Base-by-base conservation (phyloP, 1,140 invertebrate species). In the Calephelis virginiensis region DNA sequence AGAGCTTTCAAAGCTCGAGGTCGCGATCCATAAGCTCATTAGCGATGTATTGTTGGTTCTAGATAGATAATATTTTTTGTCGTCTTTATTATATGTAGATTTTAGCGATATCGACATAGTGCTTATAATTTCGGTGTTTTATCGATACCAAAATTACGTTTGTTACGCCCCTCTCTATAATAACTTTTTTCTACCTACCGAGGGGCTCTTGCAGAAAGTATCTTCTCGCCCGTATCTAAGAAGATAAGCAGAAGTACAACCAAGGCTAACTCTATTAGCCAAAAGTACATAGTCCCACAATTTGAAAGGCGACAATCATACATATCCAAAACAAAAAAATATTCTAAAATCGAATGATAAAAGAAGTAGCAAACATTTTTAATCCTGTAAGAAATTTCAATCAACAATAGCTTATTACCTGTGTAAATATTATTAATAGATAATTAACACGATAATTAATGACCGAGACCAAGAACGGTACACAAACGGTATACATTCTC, bases 1-100 rank as follows among this genome's bases (percentile, higher is more conserved):
- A 59, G 56, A 12, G 56, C 56, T 59, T 59, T 59, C 37, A 59
- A 59, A 59, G 56, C 28, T 38, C 37, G 56, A 59, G 28, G 56
- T 17, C 56, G 37, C 28, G 17, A 8, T 50, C 8, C 49, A 59
- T 38, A 38, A 59, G 56, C 8, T 59, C 56, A 59, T 59, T 59
- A 59, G 56, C 37, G 56, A 59, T 59, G 28, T 59, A 59, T 59
- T 56, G 53, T 56, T 56, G 53, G 53, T 56, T 56, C 28, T 28
- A 56, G 17, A 28, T 56, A 56, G 28, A 28, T 28, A 28, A 28
- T 28, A 28, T 4, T 28, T 28, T 28, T 28, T 28, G 28, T 28
- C 28, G 28, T 28, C 28, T 28, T 28, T 28, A 28, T 28, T 28
- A 28, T 28, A 28, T 28, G 28, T 28, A 28, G 28, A 28, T 28